Base-by-base conservation (phyloP, 1,140 invertebrate genomes). In the Belonocnema kinseyi region DNA sequence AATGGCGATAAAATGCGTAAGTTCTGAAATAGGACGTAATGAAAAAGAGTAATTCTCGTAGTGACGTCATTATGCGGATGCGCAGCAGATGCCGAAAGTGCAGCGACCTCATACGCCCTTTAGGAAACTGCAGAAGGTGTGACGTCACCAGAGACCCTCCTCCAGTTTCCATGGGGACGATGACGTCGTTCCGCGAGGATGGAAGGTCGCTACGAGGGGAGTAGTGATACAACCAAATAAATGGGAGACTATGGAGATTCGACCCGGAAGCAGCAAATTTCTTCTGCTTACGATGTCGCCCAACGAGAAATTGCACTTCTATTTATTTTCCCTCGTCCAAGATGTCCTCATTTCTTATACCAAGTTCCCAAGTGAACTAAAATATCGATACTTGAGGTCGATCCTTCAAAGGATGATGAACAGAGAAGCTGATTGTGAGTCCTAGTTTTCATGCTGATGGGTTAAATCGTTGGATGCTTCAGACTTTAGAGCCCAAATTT, bases 161-260 rank as follows among this genome's bases (percentile, higher is more conserved):
- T 77, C 71, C 72, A 76, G 86, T 88, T 86, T 85, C 86, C 85
- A 88, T 87, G 85, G 86, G 81, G 82, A 88, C 85, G 79, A 82
- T 88, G 85, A 88, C 85, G 86, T 83, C 81, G 80, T 84, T 75
- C 78, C 74, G 76, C 66, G 73, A 54, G 80, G 78, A 14, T 72
- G 80, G 77, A 79, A 76, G 72, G 78, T 82, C 71, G 73, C 26
- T 66, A 66, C 26, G 58, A 61, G 58, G 21, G 33, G 26, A 66
- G 58, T 66, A 40, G 61, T 66, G 40, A 66, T 66, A 66, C 61
- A 40, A 66, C 61, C 61, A 46, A 40, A 66, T 66, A 66, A 66
- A 66, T 66, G 61, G 71, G 56, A 46, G 58, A 14, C 17, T 61
- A 56, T 1, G 53, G 58, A 50, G 10, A 50, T 61, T 50, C 40